Evolutionary conservation across 1,140 invertebrate genomes (phyloP), one percentile per base, ranked within the genome.

Genomic region (Bombyx mandarina): DNA sequence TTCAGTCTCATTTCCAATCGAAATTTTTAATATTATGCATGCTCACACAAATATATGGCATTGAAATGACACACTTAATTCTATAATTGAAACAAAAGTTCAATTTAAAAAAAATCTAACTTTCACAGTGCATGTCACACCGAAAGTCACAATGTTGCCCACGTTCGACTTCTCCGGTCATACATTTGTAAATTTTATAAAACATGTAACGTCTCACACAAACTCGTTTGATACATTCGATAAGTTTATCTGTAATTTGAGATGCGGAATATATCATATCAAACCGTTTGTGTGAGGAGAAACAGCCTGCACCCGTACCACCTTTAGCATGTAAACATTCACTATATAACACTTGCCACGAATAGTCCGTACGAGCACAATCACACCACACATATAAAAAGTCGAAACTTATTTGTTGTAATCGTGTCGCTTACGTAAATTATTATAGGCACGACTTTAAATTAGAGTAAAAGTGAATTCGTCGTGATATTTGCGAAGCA

Each of bases 101-200:
- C 26, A 51, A 51, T 51, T 8, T 47, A 1, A 47, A 58, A 58
- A 52, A 65, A 62, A 56, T 57, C 46, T 59, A 58, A 66, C 54
- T 66, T 71, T 77, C 79, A 81, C 83, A 77, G 83, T 83, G 83
- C 83, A 86, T 86, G 83, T 84, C 60, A 77, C 81, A 86, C 83
- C 74, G 72, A 78, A 74, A 71, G 66, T 82, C 78, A 86, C 77
- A 67, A 70, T 74, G 61, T 76, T 66, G 70, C 73, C 72, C 65
- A 66, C 62, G 58, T 65, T 54, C 51, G 58, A 67, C 80, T 73
- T 76, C 58, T 76, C 77, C 62, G 66, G 68, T 77, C 67, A 63
- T 56, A 45, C 42, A 70, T 77, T 77, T 79, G 69, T 76, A 60
- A 77, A 42, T 71, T 66, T 71, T 65, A 47, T 72, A 47, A 35